Evolutionary conservation across 1,140 invertebrate species (phyloP), one percentile per base, ranked within the genome.

Genomic region (Nasonia giraulti): DNA sequence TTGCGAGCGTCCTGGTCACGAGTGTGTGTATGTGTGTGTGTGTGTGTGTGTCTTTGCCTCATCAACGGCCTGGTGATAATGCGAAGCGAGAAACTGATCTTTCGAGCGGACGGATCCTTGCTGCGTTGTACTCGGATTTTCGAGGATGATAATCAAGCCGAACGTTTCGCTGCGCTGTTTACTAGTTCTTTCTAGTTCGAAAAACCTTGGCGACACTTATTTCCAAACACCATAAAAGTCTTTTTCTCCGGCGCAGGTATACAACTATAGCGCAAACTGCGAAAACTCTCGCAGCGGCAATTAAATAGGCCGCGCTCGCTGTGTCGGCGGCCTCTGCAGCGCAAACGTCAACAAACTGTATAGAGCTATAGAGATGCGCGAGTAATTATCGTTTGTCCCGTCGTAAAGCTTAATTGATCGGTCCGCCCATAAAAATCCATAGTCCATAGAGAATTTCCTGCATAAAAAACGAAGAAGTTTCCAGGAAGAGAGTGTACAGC

Each of bases 1-100:
- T 87, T 87, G 88, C 90, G 87, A 85, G 33, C 23, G 14, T 47
- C 66, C 88, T 88, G 88, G 89, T 92, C 91, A 91, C 91, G 89
- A 91, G 90, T 91, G 90, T 91, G 86, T 91, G 90, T 91, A 90
- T 91, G 86, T 91, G 89, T 86, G 7, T 62, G 7, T n/a, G 17
- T 14, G 7, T 62, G 7, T n/a, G 17, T 14, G 2, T 50, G 10
- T 50, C 0, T 50, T 14, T 50, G 2, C 47, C 90, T 92, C 91
- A 92, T 92, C 90, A 91, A 85, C 79, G 73, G 82, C 27, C 74
- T 73, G 73, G 84, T 78, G 84, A 85, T 85, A 85, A 85, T 85
- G 84, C 71, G 79, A 69, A 27, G 11, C 79, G 66, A 50, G n/a
- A 79, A 84, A 75, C 83, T 85, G 83, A 85, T 80, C 78, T 37